Conservation (phyloP, 1,140 invertebrate species). For the Thaumetopoea pityocampa region DNA sequence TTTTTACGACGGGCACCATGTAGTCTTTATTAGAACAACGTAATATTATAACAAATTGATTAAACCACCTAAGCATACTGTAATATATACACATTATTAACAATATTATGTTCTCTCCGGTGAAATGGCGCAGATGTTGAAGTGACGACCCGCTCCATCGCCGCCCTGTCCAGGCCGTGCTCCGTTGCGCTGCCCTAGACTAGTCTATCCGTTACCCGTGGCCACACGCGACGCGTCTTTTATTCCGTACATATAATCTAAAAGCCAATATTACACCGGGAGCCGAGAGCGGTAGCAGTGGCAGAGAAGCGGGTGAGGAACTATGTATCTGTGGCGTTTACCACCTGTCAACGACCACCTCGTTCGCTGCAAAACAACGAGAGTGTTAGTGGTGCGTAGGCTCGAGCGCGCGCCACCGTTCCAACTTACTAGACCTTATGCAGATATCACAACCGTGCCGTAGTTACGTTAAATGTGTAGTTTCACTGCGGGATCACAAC, state of each 20-base stretch:
- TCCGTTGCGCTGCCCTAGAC: slow-evolving; percentile 13
- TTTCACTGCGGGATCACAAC: slow-evolving; percentile 73
- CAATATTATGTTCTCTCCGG: slow-evolving; percentile 61
- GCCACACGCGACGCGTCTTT: slow-evolving; percentile 24
- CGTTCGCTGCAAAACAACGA: slow-evolving; percentile 79
- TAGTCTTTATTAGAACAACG: slow-evolving; percentile 72
- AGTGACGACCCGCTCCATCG: slow-evolving; percentile 29
- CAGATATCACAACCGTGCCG: slow-evolving; percentile 71
- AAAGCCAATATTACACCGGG: slow-evolving; percentile 55
- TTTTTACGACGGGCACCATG: slow-evolving; percentile 74
- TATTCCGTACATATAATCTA: slow-evolving; percentile 30
- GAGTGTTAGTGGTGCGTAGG: slow-evolving; percentile 56
- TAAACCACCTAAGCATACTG: slow-evolving; percentile 73
- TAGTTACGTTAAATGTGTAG: slow-evolving; percentile 68
- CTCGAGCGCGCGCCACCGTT: slow-evolving; percentile 51
- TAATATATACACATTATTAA: slow-evolving; percentile 75
- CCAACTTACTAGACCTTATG: slow-evolving; percentile 62
- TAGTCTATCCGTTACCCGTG: slow-evolving; percentile 9
- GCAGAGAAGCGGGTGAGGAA: slow-evolving; percentile 69
- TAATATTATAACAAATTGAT: slow-evolving; percentile 73
- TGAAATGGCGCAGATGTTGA: slow-evolving; percentile 44
- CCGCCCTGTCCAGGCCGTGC: slow-evolving; percentile 19
- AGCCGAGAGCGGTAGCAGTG: slow-evolving; percentile 64
- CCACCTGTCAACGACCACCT: slow-evolving; percentile 78
- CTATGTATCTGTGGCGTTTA: slow-evolving; percentile 69